These are phyloP conservation scores for Lobophora halterata DNA, from an alignment of 2,888 invertebrate genomes.

Conservation along the genomic window DNA sequence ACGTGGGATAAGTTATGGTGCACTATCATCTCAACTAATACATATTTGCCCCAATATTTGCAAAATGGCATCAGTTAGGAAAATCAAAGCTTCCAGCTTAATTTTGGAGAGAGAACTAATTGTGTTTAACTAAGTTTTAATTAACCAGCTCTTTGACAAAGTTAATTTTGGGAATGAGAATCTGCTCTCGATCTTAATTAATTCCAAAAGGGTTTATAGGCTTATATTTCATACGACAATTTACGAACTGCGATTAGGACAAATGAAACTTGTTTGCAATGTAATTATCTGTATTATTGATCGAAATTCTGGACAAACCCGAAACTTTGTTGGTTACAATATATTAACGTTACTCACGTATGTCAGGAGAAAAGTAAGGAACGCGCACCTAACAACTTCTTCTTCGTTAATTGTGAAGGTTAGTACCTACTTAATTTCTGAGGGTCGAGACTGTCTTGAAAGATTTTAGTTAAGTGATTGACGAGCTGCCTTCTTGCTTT, in stretches of 20 bases:
- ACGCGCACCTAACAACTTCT: no score
- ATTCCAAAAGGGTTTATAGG: conserved; percentile 44
- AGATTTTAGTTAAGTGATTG: no score
- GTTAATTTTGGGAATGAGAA: conserved; percentile 47
- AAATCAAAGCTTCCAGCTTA: conserved; percentile 12
- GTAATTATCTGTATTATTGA: not conserved
- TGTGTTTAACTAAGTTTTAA: conserved; percentile 50
- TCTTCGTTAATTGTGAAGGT: no score
- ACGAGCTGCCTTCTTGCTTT: no score
- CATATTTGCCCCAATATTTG: no score
- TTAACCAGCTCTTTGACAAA: conserved; percentile 51
- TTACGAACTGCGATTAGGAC: not conserved
- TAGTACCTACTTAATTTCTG: no score
- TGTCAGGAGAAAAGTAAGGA: no score
- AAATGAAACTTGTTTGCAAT: not conserved
- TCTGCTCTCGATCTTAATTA: conserved; percentile 46
- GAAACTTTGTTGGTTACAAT: not conserved
- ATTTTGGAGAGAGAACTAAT: conserved; percentile 42
- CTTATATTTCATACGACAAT: conserved; percentile 23
- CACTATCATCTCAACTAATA: no score
- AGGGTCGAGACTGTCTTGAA: no score
- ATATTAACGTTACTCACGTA: no score
- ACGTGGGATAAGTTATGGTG: no score
- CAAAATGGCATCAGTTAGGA: conserved; percentile 15
- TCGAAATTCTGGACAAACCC: not conserved